A percentile compares a stretch with the other conserved stretches of the same genome.
These are phyloP conservation scores for Thereva nobilitata DNA, from an alignment of 2,888 invertebrate species.

Conservation along the genomic window DNA sequence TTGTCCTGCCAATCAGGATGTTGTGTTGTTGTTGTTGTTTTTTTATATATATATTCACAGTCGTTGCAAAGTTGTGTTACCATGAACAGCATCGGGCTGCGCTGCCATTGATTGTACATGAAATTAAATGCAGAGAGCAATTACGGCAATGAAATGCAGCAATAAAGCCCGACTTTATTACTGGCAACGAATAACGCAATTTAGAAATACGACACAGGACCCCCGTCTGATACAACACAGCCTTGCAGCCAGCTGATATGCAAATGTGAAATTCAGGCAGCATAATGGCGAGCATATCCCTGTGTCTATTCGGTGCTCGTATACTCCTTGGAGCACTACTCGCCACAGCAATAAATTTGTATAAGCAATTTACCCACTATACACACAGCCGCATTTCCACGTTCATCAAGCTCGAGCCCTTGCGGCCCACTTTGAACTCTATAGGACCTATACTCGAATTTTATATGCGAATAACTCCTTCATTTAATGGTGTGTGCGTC, in stretches of 20 bases:
- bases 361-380: slow-evolving; percentile 18
- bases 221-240: slow-evolving; percentile 4
- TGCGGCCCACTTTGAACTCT: slow-evolving; percentile 23
- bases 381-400: background rate
- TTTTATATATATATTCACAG: no score
- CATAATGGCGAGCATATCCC: no score
- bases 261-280: slow-evolving; percentile 17
- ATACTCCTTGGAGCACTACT: no score
- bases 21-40: no score
- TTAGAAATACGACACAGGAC: background rate
- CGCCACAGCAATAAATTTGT: slow-evolving; percentile 16
- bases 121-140: background rate
- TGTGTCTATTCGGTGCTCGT: no score
- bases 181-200: slow-evolving; percentile 17
- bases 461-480: slow-evolving; percentile 29
- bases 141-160: slow-evolving; percentile 6
- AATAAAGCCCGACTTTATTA: slow-evolving; percentile 27
- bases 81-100: background rate
- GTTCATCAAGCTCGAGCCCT: background rate
- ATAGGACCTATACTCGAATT: slow-evolving; percentile 17
- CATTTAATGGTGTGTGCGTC: slow-evolving; percentile 13
- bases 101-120: background rate
- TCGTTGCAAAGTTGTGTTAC: background rate
- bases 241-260: slow-evolving; percentile 16
- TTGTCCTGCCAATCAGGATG: no score